Evolutionary conservation across 2,797 vertebrate species (phyloP).

Genomic region (Hemitrygon akajei): DNA sequence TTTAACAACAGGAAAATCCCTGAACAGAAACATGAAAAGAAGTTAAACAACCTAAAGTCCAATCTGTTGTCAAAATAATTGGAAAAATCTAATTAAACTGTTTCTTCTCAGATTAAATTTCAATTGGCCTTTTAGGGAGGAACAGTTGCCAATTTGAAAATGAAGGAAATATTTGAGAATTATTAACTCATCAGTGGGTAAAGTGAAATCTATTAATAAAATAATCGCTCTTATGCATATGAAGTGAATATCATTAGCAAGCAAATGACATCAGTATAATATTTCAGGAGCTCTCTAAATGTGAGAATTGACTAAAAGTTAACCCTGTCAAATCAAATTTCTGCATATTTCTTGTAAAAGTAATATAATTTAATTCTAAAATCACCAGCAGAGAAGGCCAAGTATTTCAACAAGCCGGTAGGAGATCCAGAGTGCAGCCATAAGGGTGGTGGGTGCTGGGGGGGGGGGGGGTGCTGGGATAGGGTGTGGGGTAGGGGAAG

Average conservation of each 20-base stretch:
- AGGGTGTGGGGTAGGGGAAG: no score
- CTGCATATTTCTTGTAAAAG: background rate
- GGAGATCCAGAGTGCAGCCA: background rate
- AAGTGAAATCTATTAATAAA: conserved; percentile 7
- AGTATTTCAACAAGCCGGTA: background rate
- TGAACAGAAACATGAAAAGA: background rate
- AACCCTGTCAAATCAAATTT: conserved; percentile 18
- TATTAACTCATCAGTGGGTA: background rate
- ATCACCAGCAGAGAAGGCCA: background rate
- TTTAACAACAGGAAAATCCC: background rate
- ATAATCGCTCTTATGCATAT: background rate
- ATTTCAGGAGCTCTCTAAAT: conserved; percentile 24
- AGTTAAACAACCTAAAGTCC: background rate
- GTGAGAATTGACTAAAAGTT: background rate
- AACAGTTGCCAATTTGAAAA: background rate
- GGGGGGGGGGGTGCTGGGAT: no score
- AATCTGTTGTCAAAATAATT: background rate
- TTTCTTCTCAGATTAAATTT: conserved; percentile 5
- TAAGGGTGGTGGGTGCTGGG: background rate
- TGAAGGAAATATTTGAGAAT: background rate
- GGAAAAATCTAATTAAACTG: background rate
- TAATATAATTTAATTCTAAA: background rate
- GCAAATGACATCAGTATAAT: conserved; percentile 2
- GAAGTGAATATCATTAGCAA: background rate
- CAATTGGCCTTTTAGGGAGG: background rate